Conservation (phyloP, 2,888 invertebrate species). For the Dascillus cervinus region DNA sequence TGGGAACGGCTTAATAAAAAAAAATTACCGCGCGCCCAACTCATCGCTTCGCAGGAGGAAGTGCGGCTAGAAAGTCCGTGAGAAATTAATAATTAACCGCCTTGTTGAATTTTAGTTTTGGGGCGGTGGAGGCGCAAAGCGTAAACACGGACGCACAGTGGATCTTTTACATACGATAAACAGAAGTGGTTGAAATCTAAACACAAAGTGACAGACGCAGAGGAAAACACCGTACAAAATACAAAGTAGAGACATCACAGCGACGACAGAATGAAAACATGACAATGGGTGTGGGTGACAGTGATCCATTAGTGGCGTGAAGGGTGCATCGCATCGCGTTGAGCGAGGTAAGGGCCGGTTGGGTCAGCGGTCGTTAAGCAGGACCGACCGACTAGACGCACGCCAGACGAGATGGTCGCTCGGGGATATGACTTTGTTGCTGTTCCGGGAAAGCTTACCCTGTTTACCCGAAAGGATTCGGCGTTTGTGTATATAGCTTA, state of each 20-base stretch:
- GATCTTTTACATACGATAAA: too few relatives aligned
- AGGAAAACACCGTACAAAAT: too few relatives aligned
- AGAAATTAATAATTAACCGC: too few relatives aligned
- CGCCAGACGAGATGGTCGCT: conserved; percentile 34
- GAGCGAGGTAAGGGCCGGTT: conserved; percentile 25
- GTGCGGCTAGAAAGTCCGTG: too few relatives aligned
- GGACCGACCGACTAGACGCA: conserved; percentile 32
- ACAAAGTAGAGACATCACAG: conserved; percentile 5
- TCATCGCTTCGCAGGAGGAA: too few relatives aligned
- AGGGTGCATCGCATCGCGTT: conserved; percentile 20
- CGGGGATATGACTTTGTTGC: conserved; percentile 34
- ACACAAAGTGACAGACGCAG: too few relatives aligned
- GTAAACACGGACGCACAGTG: too few relatives aligned
- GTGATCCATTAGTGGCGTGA: conserved; percentile 27
- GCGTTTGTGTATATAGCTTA: conserved; percentile 19
- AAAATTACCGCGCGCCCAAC: too few relatives aligned
- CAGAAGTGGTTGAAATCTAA: too few relatives aligned
- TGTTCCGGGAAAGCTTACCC: conserved; percentile 32
- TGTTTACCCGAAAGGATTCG: conserved; percentile 34
- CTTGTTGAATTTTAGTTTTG: too few relatives aligned
- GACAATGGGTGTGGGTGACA: conserved; percentile 21
- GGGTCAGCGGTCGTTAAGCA: conserved; percentile 28
- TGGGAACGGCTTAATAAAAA: too few relatives aligned
- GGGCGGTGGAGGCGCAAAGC: too few relatives aligned
- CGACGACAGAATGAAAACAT: conserved; percentile 21